Conservation (phyloP, 2,888 invertebrate genomes). For the Merodon equestris region DNA sequence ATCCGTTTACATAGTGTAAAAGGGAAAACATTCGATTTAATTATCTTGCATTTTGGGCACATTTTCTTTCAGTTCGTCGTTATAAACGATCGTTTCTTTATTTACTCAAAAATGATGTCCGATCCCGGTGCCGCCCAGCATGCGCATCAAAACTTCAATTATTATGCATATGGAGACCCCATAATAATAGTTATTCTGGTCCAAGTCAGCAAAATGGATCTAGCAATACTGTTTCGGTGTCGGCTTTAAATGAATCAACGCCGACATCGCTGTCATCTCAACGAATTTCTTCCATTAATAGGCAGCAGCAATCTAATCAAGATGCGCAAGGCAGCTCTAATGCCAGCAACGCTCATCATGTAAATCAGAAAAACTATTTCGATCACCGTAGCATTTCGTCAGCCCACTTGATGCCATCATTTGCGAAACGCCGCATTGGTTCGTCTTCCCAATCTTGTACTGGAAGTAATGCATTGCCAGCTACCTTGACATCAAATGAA, state of each 20-base stretch:
- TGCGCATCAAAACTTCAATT: slow-evolving; percentile 80
- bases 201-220: slow-evolving; percentile 70
- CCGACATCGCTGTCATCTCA: slow-evolving; percentile 39
- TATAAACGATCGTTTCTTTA: slow-evolving; percentile 86
- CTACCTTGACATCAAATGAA: slow-evolving; percentile 18
- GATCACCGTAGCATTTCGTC: slow-evolving; percentile 78
- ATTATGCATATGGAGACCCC: slow-evolving; percentile 80
- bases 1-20: no score
- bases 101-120: slow-evolving; percentile 84
- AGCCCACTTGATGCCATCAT: slow-evolving; percentile 78
- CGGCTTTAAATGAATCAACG: slow-evolving; percentile 21
- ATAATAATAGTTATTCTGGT: slow-evolving; percentile 80
- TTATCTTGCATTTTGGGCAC: no score
- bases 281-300: slow-evolving; percentile 31
- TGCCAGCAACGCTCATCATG: slow-evolving; percentile 46
- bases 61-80: slow-evolving; percentile 73
- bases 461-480: slow-evolving; percentile 22
- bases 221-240: slow-evolving; percentile 21
- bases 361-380: slow-evolving; percentile 71
- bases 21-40: no score
- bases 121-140: slow-evolving; percentile 86
- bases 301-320: slow-evolving; percentile 33
- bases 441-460: slow-evolving; percentile 30
- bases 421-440: slow-evolving; percentile 75
- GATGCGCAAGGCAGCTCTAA: slow-evolving; percentile 68